phyloP scores from a whole-genome alignment of 1,140 invertebrate species.

The Coelopa frigida region DNA sequence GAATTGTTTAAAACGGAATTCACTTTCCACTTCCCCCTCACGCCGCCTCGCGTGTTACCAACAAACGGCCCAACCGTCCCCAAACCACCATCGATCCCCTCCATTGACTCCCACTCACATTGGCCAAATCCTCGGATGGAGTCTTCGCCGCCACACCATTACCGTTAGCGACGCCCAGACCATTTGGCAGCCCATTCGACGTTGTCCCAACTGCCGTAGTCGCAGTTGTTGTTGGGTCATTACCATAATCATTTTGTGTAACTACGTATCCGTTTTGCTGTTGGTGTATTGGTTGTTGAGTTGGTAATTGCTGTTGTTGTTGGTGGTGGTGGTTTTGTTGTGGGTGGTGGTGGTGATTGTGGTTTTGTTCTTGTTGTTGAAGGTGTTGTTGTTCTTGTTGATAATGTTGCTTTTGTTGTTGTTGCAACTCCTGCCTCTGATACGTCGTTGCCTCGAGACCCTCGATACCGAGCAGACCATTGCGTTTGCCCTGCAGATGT shows the following conservation, averaged over 20 bases:
- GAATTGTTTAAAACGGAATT: too few relatives aligned
- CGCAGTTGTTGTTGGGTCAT: too few relatives aligned
- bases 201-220: too few relatives aligned
- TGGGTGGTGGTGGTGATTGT: background rate
- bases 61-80: too few relatives aligned
- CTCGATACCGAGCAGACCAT: slow-evolving; percentile 30
- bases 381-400: slow-evolving; percentile 8
- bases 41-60: too few relatives aligned
- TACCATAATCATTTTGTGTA: slow-evolving; percentile 4
- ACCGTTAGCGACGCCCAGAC: slow-evolving; percentile 6
- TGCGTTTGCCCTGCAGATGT: slow-evolving; percentile 31
- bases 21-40: too few relatives aligned
- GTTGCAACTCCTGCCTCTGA: background rate
- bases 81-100: too few relatives aligned
- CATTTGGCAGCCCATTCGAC: slow-evolving; percentile 9
- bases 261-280: background rate
- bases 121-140: slow-evolving; percentile 36
- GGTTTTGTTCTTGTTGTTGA: slow-evolving; percentile 6
- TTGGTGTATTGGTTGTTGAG: background rate
- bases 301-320: slow-evolving; percentile 8
- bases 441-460: slow-evolving; percentile 13
- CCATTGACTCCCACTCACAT: slow-evolving; percentile 29
- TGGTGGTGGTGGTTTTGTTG: slow-evolving; percentile 1
- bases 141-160: slow-evolving; percentile 36
- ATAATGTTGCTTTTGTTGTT: background rate